Evolutionary conservation across 2,113 vertebrate genomes (phyloP).

Genomic region (Chunga burmeisteri): DNA sequence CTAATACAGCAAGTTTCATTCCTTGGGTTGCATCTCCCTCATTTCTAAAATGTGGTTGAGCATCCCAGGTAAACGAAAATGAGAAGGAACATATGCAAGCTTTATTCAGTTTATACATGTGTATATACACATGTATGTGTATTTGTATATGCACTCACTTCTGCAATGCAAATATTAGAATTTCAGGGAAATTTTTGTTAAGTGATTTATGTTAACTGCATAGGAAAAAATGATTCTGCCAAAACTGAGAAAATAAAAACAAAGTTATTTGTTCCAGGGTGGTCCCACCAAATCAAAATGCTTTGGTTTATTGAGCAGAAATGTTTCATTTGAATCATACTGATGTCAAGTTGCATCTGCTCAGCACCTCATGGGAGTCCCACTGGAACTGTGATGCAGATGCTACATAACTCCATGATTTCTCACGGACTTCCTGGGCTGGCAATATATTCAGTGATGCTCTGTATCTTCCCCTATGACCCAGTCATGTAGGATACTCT

Average conservation of each 20-base stretch:
- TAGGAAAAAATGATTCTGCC: neutral
- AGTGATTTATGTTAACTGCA: neutral
- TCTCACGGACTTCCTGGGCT: neutral
- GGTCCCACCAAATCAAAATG: conserved; percentile 2
- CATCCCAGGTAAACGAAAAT: neutral
- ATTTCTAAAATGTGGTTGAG: neutral
- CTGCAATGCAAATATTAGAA: neutral
- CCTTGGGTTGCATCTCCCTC: neutral
- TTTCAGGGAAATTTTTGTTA: neutral
- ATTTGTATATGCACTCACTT: neutral
- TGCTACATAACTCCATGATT: neutral
- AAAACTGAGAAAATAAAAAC: neutral
- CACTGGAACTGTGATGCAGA: conserved; percentile 7
- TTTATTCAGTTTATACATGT: neutral
- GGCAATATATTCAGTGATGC: neutral
- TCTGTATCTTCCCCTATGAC: neutral
- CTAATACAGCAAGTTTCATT: neutral
- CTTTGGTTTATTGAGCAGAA: conserved; percentile 37
- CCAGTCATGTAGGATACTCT: neutral
- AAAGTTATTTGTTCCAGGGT: neutral
- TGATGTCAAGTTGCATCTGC: conserved; percentile 44
- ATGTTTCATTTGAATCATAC: conserved; percentile 28
- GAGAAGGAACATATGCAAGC: neutral
- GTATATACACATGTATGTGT: neutral
- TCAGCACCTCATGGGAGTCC: neutral